Conservation (phyloP, 1,140 invertebrate genomes). For the Drosophila repleta region DNA sequence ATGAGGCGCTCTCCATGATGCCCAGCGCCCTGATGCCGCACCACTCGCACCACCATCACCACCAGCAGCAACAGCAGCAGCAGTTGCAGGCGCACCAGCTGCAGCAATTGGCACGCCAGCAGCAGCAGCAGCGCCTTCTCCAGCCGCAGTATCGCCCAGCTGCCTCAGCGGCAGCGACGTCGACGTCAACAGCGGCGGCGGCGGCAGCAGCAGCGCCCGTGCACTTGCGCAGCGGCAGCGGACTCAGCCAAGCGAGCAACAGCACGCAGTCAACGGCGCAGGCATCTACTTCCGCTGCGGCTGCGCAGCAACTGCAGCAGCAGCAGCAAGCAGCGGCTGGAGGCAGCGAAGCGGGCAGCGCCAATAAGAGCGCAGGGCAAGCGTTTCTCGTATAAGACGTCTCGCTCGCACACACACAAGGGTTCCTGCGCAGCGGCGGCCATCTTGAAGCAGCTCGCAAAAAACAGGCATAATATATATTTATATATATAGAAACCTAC, state of each 20-base stretch:
- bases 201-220: conserved; percentile 60
- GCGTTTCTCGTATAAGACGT: conserved; percentile 77
- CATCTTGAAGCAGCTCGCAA: conserved; percentile 70
- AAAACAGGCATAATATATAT: conserved; percentile 14
- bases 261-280: conserved; percentile 80
- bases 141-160: conserved; percentile 67
- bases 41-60: conserved; percentile 52
- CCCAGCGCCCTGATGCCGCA: conserved; percentile 69
- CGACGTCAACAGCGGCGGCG: conserved; percentile 25
- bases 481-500: conserved; percentile 15
- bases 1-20: conserved; percentile 81
- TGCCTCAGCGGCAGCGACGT: conserved; percentile 28
- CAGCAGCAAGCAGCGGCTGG: conserved; percentile 50
- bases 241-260: conserved; percentile 77
- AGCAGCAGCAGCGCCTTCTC: conserved; percentile 62
- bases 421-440: conserved; percentile 68
- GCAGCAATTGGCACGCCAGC: conserved; percentile 60
- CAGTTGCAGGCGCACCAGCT: conserved; percentile 65
- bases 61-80: conserved; percentile 56
- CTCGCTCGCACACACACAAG: conserved; percentile 33
- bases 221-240: conserved; percentile 78
- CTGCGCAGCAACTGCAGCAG: conserved; percentile 59
- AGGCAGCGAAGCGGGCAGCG: conserved; percentile 44
- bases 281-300: conserved; percentile 77
- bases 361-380: conserved; percentile 71